Evolutionary conservation across 1,140 invertebrate genomes (phyloP), one percentile per base, ranked within the genome.

Genomic region (Rhizoglyphus robini): DNA sequence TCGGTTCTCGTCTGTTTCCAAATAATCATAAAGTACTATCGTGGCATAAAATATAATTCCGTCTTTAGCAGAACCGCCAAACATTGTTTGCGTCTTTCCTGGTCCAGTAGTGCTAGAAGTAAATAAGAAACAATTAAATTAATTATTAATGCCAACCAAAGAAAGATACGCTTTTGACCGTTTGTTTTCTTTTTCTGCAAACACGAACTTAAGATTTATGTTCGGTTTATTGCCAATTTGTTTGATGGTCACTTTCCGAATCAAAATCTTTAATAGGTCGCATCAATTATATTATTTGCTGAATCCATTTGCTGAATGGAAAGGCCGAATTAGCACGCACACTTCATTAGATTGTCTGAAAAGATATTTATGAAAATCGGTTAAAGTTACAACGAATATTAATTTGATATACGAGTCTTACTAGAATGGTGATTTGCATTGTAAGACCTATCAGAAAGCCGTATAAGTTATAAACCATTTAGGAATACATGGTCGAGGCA

Each of bases 41-140:
- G 97, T 88, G 23, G 95, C 91, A 31, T 88, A 80, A 70, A 85
- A 94, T 62, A 92, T 96, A 20, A 99, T 87, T 0, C 96, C 96
- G 3, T 90, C 92, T 71, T 85, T 81, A 5, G 84, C 79, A 25
- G 81, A 79, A 66, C 81, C 86, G 1, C 96, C 96, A 32, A 98
- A 81, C 95, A 99, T 99, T 0, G 95, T 99, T 73, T 88, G 88
- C 2, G 96, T 99, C 78, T 98, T 99, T 0, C 96, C 70, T 63
- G 94, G 90, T 13, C 94, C 94, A 49, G 88, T 94, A 4, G 90
- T 88, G 4, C 90, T 90, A 73, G 93, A 94, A 0, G 86, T 89
- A 78, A 94, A 93, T 2, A 93, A 89, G 61, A 69, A 65, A 73
- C 91, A 95, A n/a, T n/a, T n/a, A n/a, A n/a, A n/a, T n/a, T n/a